phyloP scores from a whole-genome alignment of 2,797 vertebrate genomes.

The Typhlichthys subterraneus region DNA sequence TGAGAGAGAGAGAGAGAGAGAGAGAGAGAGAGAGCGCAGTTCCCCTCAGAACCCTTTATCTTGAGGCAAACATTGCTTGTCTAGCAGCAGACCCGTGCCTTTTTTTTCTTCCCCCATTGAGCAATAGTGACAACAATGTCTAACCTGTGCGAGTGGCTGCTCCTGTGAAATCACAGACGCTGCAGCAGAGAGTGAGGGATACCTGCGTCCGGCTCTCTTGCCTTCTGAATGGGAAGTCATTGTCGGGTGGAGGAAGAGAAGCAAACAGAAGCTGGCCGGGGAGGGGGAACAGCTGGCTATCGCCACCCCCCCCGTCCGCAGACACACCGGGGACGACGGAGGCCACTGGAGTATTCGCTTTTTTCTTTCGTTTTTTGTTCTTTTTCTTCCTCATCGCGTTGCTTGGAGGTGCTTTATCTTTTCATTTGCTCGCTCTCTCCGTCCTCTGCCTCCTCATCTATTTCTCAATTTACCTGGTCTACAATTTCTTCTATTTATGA shows the following conservation, averaged over 20 bases:
- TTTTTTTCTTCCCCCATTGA: constrained; percentile 56
- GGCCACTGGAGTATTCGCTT: constrained; percentile 80
- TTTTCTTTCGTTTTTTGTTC: constrained; percentile 81
- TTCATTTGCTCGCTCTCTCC: constrained; percentile 78
- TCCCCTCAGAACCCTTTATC: constrained; percentile 74
- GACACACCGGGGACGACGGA: constrained; percentile 76
- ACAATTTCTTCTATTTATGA: constrained; percentile 81
- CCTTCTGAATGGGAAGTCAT: constrained; percentile 79
- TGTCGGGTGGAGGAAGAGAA: constrained; percentile 73
- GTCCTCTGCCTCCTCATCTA: constrained; percentile 80
- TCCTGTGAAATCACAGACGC: constrained; percentile 60
- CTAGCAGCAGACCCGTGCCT: constrained; percentile 69
- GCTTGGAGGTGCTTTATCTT: constrained; percentile 79
- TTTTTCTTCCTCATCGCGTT: constrained; percentile 82
- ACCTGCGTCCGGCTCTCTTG: constrained; percentile 46
- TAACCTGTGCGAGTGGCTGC: constrained; percentile 73
- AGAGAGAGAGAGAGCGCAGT: constrained; percentile 61
- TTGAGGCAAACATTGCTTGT: constrained; percentile 72
- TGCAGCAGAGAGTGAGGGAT: constrained; percentile 48
- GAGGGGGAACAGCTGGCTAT: constrained; percentile 74
- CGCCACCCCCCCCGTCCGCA: constrained; percentile 73
- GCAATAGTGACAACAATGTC: constrained; percentile 69
- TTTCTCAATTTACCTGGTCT: constrained; percentile 82
- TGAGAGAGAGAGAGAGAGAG: constrained; percentile 15
- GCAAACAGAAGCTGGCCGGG: constrained; percentile 70